Base-by-base conservation (phyloP, 1,140 invertebrate species). In the Streblospio benedicti region DNA sequence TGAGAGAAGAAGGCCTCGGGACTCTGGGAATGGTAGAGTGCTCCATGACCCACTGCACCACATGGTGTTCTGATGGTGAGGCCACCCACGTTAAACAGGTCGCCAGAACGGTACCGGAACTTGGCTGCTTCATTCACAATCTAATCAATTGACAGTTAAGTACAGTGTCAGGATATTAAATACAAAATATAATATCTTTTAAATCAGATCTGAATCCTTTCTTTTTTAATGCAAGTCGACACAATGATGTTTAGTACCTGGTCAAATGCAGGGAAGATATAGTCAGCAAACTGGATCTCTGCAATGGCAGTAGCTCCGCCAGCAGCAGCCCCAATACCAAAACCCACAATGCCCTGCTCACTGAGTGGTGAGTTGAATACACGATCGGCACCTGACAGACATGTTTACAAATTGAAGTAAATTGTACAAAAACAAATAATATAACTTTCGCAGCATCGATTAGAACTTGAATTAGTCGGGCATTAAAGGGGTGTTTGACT, bases 241-340 rank as follows among this genome's bases (percentile, higher is more conserved):
- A n/a, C n/a, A n/a, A n/a, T n/a, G n/a, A n/a, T n/a, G n/a, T n/a
- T n/a, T n/a, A n/a, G 57, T 70, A 93, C 91, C 83, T 99, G 96
- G 82, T 99, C 97, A 80, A 99, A 98, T 1, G 94, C 96, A 18
- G 97, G 96, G 75, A 91, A 97, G 65, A 99, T 99, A 70, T 99
- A 99, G 81, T 99, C 97, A 5, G 93, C 94, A 83, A 99, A 99
- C 79, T 99, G 97, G 71, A 99, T 97, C 82, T 99, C 96, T 18
- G 94, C 95, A 62, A 99, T 93, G 0, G 94, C 90, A 1, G 91
- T 97, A 0, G 88, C 82, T 12, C 95, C 96, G 28, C 78, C 77
- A 4, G 85, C 87, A 0, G 96, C 95, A 20, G 93, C 77, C 12
- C 96, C 97, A 64, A 99, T 97, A 0, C 88, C 96, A 80, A 99